These are phyloP conservation scores for Bombus fervidus DNA, from an alignment of 1,140 invertebrate species.

Conservation along the genomic window DNA sequence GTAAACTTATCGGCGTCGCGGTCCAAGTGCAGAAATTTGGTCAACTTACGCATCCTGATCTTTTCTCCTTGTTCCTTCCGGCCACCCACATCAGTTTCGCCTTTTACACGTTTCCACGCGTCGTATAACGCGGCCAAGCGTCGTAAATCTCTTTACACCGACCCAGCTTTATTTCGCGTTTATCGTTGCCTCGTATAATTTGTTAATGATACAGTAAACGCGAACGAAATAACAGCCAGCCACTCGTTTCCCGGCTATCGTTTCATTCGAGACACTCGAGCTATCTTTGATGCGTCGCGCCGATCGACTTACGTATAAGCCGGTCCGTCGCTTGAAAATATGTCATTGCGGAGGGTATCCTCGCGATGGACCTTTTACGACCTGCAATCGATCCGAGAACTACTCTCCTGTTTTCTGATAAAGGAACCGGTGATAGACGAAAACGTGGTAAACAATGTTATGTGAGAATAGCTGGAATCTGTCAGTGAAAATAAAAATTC, in stretches of 20 bases:
- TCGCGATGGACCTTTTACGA: background rate
- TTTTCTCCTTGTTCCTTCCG: background rate
- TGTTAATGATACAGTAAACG: constrained; percentile 77
- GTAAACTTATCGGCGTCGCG: constrained; percentile 59
- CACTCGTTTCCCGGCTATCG: background rate
- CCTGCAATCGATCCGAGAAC: background rate
- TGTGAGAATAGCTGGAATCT: background rate
- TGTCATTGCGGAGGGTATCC: background rate
- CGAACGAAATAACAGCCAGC: constrained; percentile 66
- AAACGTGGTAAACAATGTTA: constrained; percentile 18
- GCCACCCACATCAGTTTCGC: background rate
- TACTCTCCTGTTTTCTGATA: background rate
- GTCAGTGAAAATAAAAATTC: background rate
- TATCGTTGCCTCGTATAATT: constrained; percentile 77
- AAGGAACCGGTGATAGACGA: background rate
- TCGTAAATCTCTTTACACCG: constrained; percentile 75
- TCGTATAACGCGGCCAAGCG: constrained; percentile 16
- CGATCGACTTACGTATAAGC: background rate
- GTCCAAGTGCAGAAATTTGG: constrained; percentile 45
- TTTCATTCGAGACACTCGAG: background rate
- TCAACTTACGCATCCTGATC: constrained; percentile 25
- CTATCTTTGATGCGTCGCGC: background rate
- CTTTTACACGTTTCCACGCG: constrained; percentile 4
- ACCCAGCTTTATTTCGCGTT: constrained; percentile 72
- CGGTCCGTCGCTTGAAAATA: background rate